phyloP scores from a whole-genome alignment of 2,113 vertebrate genomes.

The Nestor notabilis region DNA sequence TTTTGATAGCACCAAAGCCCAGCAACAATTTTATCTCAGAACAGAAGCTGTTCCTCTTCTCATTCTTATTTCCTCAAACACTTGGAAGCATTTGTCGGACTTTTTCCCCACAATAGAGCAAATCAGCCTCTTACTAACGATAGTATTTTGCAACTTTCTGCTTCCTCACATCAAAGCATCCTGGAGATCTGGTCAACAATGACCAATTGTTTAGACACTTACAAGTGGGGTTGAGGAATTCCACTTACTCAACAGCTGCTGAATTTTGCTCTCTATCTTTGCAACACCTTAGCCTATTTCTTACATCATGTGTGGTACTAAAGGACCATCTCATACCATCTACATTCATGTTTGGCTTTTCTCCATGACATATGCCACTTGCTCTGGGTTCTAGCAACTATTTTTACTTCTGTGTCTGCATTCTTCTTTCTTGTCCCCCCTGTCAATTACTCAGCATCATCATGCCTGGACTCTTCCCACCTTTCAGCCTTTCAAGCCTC shows the following conservation, averaged over 20 bases:
- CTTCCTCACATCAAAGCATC: slow-evolving; percentile 39
- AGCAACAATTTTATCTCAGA: not conserved
- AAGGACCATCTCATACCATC: not conserved
- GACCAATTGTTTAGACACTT: not conserved
- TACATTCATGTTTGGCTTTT: not conserved
- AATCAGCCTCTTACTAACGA: not conserved
- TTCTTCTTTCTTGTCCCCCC: not conserved
- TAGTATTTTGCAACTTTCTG: not conserved
- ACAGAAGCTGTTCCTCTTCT: not conserved
- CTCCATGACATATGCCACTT: not conserved
- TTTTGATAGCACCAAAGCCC: not conserved
- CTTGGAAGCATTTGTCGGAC: not conserved
- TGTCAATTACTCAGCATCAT: not conserved
- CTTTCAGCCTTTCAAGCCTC: not conserved
- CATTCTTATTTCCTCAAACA: slow-evolving; percentile 6
- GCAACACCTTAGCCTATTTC: not conserved
- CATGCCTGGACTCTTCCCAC: not conserved
- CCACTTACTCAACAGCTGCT: not conserved
- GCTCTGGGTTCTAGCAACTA: not conserved
- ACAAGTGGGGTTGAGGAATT: not conserved
- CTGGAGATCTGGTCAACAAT: slow-evolving; percentile 11
- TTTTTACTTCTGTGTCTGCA: not conserved
- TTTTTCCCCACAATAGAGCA: not conserved
- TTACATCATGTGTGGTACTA: not conserved
- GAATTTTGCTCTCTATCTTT: not conserved